Conservation (phyloP, 2,888 invertebrate species). For the Boloria selene region DNA sequence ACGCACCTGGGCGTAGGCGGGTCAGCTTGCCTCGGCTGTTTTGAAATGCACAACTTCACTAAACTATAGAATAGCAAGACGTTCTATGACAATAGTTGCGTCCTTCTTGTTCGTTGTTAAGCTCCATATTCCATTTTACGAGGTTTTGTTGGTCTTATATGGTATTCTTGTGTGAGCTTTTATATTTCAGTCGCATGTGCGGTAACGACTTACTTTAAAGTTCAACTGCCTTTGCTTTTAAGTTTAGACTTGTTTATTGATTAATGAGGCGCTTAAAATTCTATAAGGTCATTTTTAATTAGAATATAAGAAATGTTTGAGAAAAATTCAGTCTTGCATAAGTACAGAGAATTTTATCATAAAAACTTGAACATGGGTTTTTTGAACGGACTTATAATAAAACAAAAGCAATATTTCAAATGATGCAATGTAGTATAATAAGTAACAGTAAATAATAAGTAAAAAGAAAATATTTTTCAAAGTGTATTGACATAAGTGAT, state of each 20-base stretch:
- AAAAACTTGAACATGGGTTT: neutral
- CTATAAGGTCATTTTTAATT: neutral
- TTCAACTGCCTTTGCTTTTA: neutral
- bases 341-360: neutral
- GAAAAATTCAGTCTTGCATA: neutral
- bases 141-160: constrained; percentile 12
- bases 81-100: constrained; percentile 40
- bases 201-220: constrained; percentile 4
- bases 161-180: constrained; percentile 11
- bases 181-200: constrained; percentile 2
- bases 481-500: neutral
- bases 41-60: constrained; percentile 52
- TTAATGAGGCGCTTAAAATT: neutral
- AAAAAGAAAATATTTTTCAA: neutral
- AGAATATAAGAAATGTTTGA: neutral
- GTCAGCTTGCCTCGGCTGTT: constrained; percentile 56
- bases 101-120: constrained; percentile 14
- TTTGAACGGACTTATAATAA: neutral
- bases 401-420: neutral
- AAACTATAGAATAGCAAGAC: constrained; percentile 55
- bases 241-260: neutral
- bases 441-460: neutral
- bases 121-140: constrained; percentile 16
- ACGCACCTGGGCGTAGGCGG: constrained; percentile 75
- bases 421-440: neutral